A percentile compares a stretch with the other conserved stretches of the same genome.
phyloP scores from a whole-genome alignment of 2,113 vertebrate genomes.

The Ceyx margarethae region DNA sequence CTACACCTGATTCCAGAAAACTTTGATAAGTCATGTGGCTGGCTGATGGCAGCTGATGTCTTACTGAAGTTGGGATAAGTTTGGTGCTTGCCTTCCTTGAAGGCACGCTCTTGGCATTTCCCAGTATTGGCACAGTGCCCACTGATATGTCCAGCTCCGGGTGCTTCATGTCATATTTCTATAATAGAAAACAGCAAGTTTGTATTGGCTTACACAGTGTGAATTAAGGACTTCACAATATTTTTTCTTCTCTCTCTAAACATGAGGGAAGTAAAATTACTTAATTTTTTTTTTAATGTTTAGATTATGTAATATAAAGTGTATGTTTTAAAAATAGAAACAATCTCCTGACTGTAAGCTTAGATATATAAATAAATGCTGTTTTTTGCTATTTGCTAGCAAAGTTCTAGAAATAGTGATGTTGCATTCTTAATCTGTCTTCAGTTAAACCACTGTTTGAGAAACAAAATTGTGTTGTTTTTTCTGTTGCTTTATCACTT shows the following conservation, averaged over 20 bases:
- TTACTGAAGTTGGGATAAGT: background rate
- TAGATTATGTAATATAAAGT: background rate
- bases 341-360: slow-evolving; percentile 8
- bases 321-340: slow-evolving; percentile 41
- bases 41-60: slow-evolving; percentile 5
- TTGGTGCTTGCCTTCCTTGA: background rate
- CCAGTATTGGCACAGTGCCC: background rate
- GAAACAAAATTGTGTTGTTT: slow-evolving; percentile 82
- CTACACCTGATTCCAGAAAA: background rate
- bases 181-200: background rate
- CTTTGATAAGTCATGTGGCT: background rate
- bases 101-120: background rate
- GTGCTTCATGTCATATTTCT: slow-evolving; percentile 4
- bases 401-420: slow-evolving; percentile 66
- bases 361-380: slow-evolving; percentile 11
- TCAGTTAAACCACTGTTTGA: slow-evolving; percentile 81
- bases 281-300: background rate
- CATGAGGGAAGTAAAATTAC: slow-evolving; percentile 34
- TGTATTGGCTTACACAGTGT: background rate
- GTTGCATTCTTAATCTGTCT: slow-evolving; percentile 74
- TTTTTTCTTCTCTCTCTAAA: slow-evolving; percentile 31
- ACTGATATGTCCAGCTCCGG: slow-evolving; percentile 14
- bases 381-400: slow-evolving; percentile 50
- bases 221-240: background rate
- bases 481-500: slow-evolving; percentile 83